Evolutionary conservation across 30 jellyfish, hydroid and myxozoan genomes (phyloP).

Genomic region (Rhopilema esculentum): DNA sequence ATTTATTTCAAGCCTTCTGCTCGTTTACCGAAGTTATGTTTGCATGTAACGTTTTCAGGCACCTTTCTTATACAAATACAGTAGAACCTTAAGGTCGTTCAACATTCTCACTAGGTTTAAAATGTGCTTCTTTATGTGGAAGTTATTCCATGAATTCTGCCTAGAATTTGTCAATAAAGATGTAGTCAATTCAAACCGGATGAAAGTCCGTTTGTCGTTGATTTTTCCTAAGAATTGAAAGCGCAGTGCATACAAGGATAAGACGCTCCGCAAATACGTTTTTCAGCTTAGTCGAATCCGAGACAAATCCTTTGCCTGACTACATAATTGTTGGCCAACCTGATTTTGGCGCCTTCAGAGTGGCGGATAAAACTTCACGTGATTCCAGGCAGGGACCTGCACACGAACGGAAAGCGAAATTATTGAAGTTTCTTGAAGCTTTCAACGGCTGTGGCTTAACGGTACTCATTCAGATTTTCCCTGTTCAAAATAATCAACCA

Average conservation of each 20-base stretch:
- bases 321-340: background rate
- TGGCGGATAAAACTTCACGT: constrained; percentile 34
- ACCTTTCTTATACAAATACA: no score
- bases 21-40: no score
- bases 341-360: constrained; percentile 43
- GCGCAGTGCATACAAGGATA: background rate
- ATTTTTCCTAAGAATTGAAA: background rate
- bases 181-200: background rate
- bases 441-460: constrained; percentile 3
- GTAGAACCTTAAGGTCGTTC: no score
- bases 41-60: no score
- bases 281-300: background rate
- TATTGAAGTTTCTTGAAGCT: constrained; percentile 22
- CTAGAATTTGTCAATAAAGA: background rate
- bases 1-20: no score
- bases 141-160: background rate
- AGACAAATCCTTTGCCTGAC: background rate
- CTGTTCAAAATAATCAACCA: no score
- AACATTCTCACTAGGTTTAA: no score
- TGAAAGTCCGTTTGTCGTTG: background rate
- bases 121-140: background rate
- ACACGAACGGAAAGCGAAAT: constrained; percentile 56
- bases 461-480: no score
- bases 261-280: background rate
- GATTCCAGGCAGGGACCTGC: constrained; percentile 45